Conservation (phyloP, 2,797 vertebrate species). For the Spinus pinus region DNA sequence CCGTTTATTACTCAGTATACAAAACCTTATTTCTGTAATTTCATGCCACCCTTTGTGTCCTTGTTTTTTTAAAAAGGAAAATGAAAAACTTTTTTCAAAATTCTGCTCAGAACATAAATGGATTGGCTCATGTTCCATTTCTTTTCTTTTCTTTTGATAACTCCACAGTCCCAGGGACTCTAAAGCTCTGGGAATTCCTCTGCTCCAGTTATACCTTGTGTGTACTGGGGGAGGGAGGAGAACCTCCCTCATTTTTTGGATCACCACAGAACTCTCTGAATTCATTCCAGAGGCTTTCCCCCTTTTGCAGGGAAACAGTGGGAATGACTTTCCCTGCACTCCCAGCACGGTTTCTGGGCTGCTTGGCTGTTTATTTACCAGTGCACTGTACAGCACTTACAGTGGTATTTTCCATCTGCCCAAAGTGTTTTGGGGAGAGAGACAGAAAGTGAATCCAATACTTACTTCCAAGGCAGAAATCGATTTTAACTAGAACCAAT, state of each 20-base stretch:
- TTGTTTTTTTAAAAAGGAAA: not conserved
- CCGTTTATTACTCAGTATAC: not conserved
- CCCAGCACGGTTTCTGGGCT: not conserved
- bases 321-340: constrained; percentile 27
- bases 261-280: not conserved
- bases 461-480: constrained; percentile 65
- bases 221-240: not conserved
- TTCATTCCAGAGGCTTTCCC: not conserved
- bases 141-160: not conserved
- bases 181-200: not conserved
- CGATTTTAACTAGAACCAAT: constrained; percentile 68
- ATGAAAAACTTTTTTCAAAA: not conserved
- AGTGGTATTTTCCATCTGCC: constrained; percentile 51
- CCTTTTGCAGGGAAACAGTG: constrained; percentile 28
- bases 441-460: constrained; percentile 56
- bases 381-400: constrained; percentile 35
- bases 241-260: not conserved
- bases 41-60: not conserved
- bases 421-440: constrained; percentile 15
- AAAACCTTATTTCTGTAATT: not conserved
- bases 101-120: not conserved
- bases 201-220: not conserved
- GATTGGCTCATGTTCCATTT: not conserved
- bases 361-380: constrained; percentile 37
- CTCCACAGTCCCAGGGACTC: not conserved